Percentiles rank a stretch among this genome's conserved stretches.
Conservation (phyloP, 2,888 invertebrate genomes). For the Macrophya alboannulata region DNA sequence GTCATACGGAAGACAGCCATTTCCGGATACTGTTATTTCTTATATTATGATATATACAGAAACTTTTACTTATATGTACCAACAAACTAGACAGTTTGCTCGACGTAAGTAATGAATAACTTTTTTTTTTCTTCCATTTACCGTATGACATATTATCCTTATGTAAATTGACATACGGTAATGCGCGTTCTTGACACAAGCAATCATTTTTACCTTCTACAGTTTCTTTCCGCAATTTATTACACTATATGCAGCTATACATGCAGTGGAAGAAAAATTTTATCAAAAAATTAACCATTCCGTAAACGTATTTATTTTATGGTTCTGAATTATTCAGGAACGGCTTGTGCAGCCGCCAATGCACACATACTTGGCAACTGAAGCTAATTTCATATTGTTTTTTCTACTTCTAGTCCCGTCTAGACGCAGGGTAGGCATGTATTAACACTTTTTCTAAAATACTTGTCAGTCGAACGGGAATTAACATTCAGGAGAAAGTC, state of each 20-base stretch:
- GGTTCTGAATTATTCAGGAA: neutral
- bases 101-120: neutral
- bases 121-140: neutral
- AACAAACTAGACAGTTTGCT: neutral
- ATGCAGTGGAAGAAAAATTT: neutral
- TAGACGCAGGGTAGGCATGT: neutral
- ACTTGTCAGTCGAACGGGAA: neutral
- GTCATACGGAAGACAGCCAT: conserved; percentile 12
- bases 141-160: neutral
- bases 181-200: conserved; percentile 19
- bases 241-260: neutral
- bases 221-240: neutral
- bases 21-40: conserved; percentile 32
- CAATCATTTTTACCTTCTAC: neutral
- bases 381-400: conserved; percentile 5
- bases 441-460: neutral
- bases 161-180: conserved; percentile 19
- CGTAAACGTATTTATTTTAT: conserved; percentile 5
- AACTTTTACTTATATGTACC: neutral
- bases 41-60: neutral
- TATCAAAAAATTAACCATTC: neutral
- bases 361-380: neutral
- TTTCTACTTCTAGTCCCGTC: neutral
- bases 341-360: neutral
- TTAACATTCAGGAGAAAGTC: conserved; percentile 21